These are phyloP conservation scores for Pygocentrus nattereri DNA, from an alignment of 2,797 vertebrate species.

Conservation along the genomic window DNA sequence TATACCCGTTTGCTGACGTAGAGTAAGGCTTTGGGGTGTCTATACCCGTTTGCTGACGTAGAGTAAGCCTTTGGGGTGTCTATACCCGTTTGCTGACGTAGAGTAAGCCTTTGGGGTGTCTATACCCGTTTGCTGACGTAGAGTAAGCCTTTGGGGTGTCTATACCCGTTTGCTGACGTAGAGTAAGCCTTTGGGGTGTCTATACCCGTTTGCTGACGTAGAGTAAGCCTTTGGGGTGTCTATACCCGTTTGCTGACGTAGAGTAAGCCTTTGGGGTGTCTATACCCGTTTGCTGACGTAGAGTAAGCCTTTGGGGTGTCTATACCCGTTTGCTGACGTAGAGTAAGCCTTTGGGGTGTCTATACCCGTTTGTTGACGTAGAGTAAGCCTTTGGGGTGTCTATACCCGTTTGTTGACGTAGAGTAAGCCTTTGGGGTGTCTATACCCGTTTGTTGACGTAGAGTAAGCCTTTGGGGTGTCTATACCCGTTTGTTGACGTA, in stretches of 20 bases:
- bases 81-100: background rate
- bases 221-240: too few relatives aligned
- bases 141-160: background rate
- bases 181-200: slow-evolving; percentile 89
- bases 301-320: slow-evolving; percentile 89
- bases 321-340: slow-evolving; percentile 81
- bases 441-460: background rate
- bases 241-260: too few relatives aligned
- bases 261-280: background rate
- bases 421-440: too few relatives aligned
- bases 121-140: too few relatives aligned
- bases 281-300: slow-evolving; percentile 94
- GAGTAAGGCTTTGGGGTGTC: too few relatives aligned
- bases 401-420: background rate
- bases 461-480: too few relatives aligned
- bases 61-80: background rate
- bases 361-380: background rate
- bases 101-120: background rate
- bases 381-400: background rate
- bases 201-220: slow-evolving; percentile 89
- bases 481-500: background rate
- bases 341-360: background rate
- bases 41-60: background rate
- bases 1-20: background rate
- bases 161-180: slow-evolving; percentile 94